Evolutionary conservation across 2,113 vertebrate species (phyloP).

Genomic region (Okapia johnstoni): DNA sequence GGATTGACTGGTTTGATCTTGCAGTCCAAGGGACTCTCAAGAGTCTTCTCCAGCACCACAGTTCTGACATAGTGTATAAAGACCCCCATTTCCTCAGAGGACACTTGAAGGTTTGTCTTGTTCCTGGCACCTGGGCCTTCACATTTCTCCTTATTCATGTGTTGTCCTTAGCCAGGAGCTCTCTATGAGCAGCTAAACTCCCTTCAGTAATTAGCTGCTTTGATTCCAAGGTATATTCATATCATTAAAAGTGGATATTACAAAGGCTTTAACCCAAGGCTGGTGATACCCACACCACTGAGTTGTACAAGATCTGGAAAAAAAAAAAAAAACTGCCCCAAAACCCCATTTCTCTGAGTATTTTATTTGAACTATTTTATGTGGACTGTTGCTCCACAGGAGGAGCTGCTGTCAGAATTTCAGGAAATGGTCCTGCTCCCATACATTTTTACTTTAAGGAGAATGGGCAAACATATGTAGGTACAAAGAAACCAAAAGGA

Average conservation of each 20-base stretch:
- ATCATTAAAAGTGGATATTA: not conserved
- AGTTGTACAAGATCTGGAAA: not conserved
- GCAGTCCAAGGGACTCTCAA: not conserved
- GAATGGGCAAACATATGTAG: not conserved
- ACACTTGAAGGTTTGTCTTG: fast-evolving
- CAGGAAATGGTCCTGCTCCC: not conserved
- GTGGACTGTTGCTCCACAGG: not conserved
- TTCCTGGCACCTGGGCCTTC: not conserved
- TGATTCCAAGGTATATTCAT: not conserved
- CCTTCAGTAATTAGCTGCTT: not conserved
- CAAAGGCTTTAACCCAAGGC: not conserved
- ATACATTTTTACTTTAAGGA: not conserved
- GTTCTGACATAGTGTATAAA: not conserved
- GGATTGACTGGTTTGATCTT: not conserved
- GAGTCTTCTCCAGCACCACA: not conserved
- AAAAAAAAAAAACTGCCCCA: not conserved
- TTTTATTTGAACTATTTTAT: not conserved
- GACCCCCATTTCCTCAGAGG: not conserved
- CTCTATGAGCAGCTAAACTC: not conserved
- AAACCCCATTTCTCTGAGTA: not conserved
- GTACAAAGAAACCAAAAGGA: not conserved
- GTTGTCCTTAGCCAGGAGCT: not conserved
- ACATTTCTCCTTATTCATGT: not conserved
- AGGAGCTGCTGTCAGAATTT: not conserved
- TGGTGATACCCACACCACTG: not conserved